Evolutionary conservation across 2,113 vertebrate species (phyloP), one percentile per base, ranked within the genome.

Genomic region (Microcebus lehilahytsara): DNA sequence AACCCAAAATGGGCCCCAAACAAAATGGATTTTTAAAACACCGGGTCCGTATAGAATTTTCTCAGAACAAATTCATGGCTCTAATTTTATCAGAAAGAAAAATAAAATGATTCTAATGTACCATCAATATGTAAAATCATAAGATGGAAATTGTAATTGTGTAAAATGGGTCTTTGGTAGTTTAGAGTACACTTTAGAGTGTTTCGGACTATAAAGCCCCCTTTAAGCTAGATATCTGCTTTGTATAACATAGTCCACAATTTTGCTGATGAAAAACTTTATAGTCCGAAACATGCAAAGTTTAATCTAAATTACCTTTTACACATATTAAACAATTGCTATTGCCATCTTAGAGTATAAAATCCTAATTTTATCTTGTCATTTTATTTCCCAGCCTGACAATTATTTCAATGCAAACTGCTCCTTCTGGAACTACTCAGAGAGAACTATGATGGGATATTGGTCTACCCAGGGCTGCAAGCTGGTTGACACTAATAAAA

Each of bases 341-440:
- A 75, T 94, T 98, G 92, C 97, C 94, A 94, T 97, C 94, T 98
- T 95, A 96, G 87, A 97, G 67, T 97, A 25, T 97, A 91, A 97
- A 98, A 98, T 96, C 97, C 97, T 98, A 95, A 98, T 98, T 98
- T 98, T 96, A 86, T 98, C 95, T 98, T 98, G 96, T 98, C 95
- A 94, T 98, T 98, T 97, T 98, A 84, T 99, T 98, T 99, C 98
- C 97, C 98, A 99, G 99, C 99, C 99, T 98, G 99, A 99, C 97
- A 99, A 99, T 99, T 99, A 99, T 98, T 99, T 99, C 99, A 99
- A 99, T 98, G 99, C 99, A 98, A 99, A 99, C 98, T 99, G 99
- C 98, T 99, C 99, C 97, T 99, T 99, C 98, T 99, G 99, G 99
- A 99, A 99, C 98, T 99, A 99, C 99, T 99, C 99, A 2, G 99